Evolutionary conservation across 1,140 invertebrate genomes (phyloP).

Genomic region (Episyrphus balteatus): DNA sequence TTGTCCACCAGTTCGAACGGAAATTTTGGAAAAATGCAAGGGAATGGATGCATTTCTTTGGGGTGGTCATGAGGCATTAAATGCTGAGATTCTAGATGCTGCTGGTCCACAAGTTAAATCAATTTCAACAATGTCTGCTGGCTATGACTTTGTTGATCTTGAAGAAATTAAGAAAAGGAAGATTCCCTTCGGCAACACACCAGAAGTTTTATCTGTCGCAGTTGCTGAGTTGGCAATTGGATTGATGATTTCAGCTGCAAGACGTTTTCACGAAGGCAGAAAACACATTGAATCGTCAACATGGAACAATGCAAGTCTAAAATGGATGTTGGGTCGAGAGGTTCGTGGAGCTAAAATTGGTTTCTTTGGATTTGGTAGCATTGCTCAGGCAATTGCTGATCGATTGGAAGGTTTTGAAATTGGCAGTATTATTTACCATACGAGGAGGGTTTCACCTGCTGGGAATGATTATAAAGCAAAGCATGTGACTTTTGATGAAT

Average conservation of each 20-base stretch:
- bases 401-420: constrained; percentile 63
- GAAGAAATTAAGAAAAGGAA: constrained; percentile 52
- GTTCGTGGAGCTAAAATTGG: constrained; percentile 72
- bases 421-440: constrained; percentile 60
- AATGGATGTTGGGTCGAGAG: constrained; percentile 78
- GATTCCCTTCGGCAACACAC: constrained; percentile 77
- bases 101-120: constrained; percentile 68
- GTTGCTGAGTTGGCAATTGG: constrained; percentile 77
- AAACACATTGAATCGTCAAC: constrained; percentile 22
- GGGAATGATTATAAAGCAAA: constrained; percentile 57
- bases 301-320: constrained; percentile 43
- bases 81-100: constrained; percentile 58
- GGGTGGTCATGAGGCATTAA: constrained; percentile 54
- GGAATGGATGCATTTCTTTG: constrained; percentile 58
- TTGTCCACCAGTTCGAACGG: constrained; percentile 31
- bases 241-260: constrained; percentile 28
- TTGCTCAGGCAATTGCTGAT: constrained; percentile 61
- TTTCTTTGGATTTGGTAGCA: constrained; percentile 77
- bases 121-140: constrained; percentile 84
- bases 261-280: constrained; percentile 71
- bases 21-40: constrained; percentile 46
- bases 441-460: constrained; percentile 46
- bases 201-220: constrained; percentile 79
- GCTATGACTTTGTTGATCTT: constrained; percentile 64
- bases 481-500: constrained; percentile 56